Percentiles rank a stretch among this genome's conserved stretches.
Conservation (phyloP, 2,888 invertebrate species). For the Endotricha flammealis region DNA sequence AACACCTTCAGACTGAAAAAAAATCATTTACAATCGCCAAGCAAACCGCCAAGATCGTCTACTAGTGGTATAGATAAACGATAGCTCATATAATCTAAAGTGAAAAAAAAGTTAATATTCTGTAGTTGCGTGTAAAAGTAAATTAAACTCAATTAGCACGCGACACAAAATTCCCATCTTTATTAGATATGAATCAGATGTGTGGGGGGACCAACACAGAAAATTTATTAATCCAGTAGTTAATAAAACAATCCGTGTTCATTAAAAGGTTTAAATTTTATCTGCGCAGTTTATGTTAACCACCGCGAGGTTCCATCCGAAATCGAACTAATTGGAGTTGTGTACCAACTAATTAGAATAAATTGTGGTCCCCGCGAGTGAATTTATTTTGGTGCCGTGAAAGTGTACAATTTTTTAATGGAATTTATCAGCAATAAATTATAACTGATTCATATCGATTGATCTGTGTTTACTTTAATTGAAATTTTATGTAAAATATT, state of each 20-base stretch:
- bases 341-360: slow-evolving; percentile 67
- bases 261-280: slow-evolving; percentile 68
- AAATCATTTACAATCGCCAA: too few relatives aligned
- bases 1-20: too few relatives aligned
- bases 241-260: slow-evolving; percentile 63
- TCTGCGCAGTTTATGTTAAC: slow-evolving; percentile 63
- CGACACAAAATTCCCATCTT: not conserved
- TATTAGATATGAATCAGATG: slow-evolving; percentile 14
- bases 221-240: slow-evolving; percentile 50
- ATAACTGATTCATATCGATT: too few relatives aligned
- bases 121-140: not conserved
- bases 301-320: slow-evolving; percentile 50
- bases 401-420: slow-evolving; percentile 31
- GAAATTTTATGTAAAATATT: too few relatives aligned
- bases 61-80: too few relatives aligned
- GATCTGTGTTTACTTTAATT: too few relatives aligned
- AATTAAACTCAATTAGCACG: slow-evolving; percentile 5
- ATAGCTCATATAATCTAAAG: too few relatives aligned
- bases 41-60: too few relatives aligned
- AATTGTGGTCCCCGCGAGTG: slow-evolving; percentile 34
- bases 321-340: slow-evolving; percentile 63
- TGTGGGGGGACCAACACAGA: slow-evolving; percentile 31
- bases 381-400: slow-evolving; percentile 42
- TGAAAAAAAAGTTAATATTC: too few relatives aligned
- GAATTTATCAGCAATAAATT: too few relatives aligned